These are phyloP conservation scores for Capromys pilorides DNA, from an alignment of 2,797 vertebrate genomes.

Conservation along the genomic window DNA sequence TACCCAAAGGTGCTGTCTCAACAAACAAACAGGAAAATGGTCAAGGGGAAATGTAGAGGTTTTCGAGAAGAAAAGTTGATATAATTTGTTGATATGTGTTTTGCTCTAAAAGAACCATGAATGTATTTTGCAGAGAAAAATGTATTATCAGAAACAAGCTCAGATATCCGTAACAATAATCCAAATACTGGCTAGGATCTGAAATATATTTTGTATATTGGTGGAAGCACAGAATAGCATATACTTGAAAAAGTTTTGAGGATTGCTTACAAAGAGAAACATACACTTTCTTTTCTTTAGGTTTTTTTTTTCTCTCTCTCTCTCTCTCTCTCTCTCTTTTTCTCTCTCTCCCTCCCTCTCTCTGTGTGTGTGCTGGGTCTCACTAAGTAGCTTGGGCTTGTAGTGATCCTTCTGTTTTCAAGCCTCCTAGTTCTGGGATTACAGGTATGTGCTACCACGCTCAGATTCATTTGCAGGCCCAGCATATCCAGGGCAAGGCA, in stretches of 20 bases:
- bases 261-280: not conserved
- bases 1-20: not conserved
- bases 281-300: not conserved
- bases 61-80: slow-evolving; percentile 34
- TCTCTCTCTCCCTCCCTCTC: no score
- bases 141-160: not conserved
- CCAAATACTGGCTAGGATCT: not conserved
- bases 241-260: not conserved
- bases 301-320: no score
- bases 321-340: no score
- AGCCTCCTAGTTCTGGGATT: no score
- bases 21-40: not conserved
- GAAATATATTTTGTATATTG: not conserved
- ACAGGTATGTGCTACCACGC: no score
- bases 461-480: no score
- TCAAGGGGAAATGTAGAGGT: not conserved
- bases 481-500: no score
- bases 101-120: not conserved
- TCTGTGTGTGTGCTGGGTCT: no score
- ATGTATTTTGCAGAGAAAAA: not conserved
- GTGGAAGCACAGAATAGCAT: not conserved
- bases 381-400: no score
- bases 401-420: no score
- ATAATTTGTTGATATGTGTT: not conserved
- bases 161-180: not conserved